Evolutionary conservation across 2,113 vertebrate genomes (phyloP), one percentile per base, ranked within the genome.

Genomic region (Semnornis frantzii): DNA sequence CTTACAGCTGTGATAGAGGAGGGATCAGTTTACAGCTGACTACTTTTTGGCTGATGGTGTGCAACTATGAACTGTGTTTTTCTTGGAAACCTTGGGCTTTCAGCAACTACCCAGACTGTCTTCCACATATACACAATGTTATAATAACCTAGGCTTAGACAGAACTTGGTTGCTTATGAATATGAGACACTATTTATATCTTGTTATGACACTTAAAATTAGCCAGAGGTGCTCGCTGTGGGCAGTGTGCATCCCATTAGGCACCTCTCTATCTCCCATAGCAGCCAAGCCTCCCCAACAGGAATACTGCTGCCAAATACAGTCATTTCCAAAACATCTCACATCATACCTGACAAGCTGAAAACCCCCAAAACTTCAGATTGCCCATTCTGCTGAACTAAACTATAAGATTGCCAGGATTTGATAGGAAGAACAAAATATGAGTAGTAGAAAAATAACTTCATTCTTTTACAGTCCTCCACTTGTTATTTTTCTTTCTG

Each of bases 61-160:
- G 12, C 31, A 92, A 58, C 58, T 39, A 69, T 1, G 3, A 64
- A 57, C 23, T 5, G 27, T 58, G 37, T 64, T 65, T 87, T 89
- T 34, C 48, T 80, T 84, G 69, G 82, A 87, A 91, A 9, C 9
- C 46, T 58, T 39, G 18, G 7, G 17, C 59, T 89, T 89, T 77
- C 66, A 92, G 77, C 55, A 82, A 1, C 63, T 81, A 48, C 30
- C 58, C 48, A 39, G 39, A 64, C 30, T 30, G 15, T 39, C 66
- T 46, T 95, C 66, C 63, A 93, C 42, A 88, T 66, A 91, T 54
- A 74, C 59, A 81, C 77, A 78, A 34, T 3, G 31, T 55, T 91
- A 82, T 81, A 94, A 92, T 63, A 92, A 94, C 27, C 64, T 76
- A 83, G 92, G 62, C 64, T 95, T 79, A 93, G 69, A 90, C n/a